phyloP scores from a whole-genome alignment of 2,113 vertebrate species.

The Mobula birostris region DNA sequence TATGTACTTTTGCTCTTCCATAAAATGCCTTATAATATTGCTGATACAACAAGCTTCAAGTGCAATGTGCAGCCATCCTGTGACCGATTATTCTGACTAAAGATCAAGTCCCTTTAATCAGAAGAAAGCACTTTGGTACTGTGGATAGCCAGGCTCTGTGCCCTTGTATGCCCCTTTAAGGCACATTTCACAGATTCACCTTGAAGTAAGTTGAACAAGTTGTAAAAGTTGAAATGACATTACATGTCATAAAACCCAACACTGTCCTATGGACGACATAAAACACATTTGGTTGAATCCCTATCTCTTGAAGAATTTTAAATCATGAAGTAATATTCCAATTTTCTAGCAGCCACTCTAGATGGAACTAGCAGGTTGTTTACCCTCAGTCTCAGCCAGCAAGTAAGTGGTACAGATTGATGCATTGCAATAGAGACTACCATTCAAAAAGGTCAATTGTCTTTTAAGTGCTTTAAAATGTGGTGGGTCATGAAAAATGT shows the following conservation, averaged over 20 bases:
- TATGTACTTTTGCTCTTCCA: neutral
- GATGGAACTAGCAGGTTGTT: neutral
- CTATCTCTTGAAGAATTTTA: too few relatives aligned
- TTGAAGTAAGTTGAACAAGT: neutral
- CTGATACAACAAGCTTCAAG: neutral
- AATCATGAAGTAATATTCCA: neutral
- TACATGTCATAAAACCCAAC: neutral
- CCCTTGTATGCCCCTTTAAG: neutral
- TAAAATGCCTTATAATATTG: neutral
- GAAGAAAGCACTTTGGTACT: neutral
- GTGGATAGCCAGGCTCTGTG: neutral
- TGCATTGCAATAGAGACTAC: neutral
- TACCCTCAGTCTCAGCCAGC: neutral
- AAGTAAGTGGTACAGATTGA: neutral
- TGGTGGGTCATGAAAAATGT: neutral
- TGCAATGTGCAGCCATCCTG: too few relatives aligned
- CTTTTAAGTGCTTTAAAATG: neutral
- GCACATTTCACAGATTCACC: neutral
- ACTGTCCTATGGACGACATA: neutral
- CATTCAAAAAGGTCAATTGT: too few relatives aligned
- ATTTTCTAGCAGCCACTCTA: neutral
- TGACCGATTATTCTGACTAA: neutral
- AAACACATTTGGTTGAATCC: neutral
- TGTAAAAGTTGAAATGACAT: neutral
- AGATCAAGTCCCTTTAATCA: neutral